phyloP scores from a whole-genome alignment of 2,888 invertebrate genomes.

The Dysmachus trigonus region DNA sequence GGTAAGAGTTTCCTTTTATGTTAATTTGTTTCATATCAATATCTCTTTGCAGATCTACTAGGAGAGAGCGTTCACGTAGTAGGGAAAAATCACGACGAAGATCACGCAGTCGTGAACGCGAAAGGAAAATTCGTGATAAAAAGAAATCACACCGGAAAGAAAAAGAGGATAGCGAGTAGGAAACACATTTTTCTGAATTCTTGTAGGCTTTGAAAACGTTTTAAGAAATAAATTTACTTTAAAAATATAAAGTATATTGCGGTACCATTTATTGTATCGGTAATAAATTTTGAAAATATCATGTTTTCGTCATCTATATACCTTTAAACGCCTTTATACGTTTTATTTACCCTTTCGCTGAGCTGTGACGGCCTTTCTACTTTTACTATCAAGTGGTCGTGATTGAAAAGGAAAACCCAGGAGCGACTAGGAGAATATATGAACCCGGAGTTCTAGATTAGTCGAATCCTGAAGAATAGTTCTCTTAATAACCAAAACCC shows the following conservation, averaged over 20 bases:
- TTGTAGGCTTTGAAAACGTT: background rate
- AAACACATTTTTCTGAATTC: background rate
- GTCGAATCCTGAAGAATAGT: too few relatives aligned
- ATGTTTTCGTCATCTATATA: too few relatives aligned
- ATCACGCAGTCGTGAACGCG: slow-evolving; percentile 68
- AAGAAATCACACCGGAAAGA: slow-evolving; percentile 78
- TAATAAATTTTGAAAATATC: too few relatives aligned
- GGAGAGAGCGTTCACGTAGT: slow-evolving; percentile 70
- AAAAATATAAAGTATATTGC: background rate
- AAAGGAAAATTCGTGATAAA: slow-evolving; percentile 73
- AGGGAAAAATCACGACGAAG: slow-evolving; percentile 75
- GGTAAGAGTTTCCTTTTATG: slow-evolving; percentile 51
- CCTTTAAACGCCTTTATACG: too few relatives aligned
- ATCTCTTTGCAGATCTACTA: slow-evolving; percentile 52
- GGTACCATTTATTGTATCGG: too few relatives aligned
- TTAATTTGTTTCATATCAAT: background rate
- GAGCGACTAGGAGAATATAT: too few relatives aligned
- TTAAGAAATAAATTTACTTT: background rate
- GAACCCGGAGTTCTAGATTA: too few relatives aligned
- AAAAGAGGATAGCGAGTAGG: slow-evolving; percentile 76
- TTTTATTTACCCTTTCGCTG: too few relatives aligned
- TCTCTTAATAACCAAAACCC: too few relatives aligned
- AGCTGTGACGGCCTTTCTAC: too few relatives aligned
- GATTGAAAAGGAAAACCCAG: too few relatives aligned
- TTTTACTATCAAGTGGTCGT: too few relatives aligned